phyloP scores from a whole-genome alignment of 1,140 invertebrate genomes.

The Drosophila suzukii region DNA sequence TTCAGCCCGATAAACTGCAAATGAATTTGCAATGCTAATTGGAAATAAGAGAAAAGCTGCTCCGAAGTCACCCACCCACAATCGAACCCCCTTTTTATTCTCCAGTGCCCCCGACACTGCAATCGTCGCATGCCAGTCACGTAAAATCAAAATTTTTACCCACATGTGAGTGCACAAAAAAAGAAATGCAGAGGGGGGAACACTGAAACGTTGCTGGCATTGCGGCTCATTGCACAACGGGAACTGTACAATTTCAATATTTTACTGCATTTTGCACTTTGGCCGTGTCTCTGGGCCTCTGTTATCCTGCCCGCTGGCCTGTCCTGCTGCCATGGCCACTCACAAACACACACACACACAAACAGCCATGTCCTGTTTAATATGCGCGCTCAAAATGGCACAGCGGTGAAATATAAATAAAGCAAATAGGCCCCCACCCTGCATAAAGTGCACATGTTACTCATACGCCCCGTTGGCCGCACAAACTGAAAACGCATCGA shows the following conservation, averaged over 20 bases:
- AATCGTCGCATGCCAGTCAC: conserved; percentile 66
- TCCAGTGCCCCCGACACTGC: background rate
- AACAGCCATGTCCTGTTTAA: conserved; percentile 32
- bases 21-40: conserved; percentile 47
- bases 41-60: conserved; percentile 45
- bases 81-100: conserved; percentile 14
- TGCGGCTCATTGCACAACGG: conserved; percentile 68
- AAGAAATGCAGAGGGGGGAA: background rate
- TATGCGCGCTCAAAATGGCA: conserved; percentile 56
- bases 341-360: background rate
- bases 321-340: conserved; percentile 22
- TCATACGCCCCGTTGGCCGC: conserved; percentile 51
- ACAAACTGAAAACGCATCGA: conserved; percentile 24
- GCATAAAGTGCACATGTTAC: conserved; percentile 62
- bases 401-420: conserved; percentile 47
- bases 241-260: conserved; percentile 75
- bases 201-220: conserved; percentile 40
- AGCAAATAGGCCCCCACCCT: conserved; percentile 39
- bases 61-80: conserved; percentile 32
- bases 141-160: conserved; percentile 58
- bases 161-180: conserved; percentile 40
- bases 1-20: conserved; percentile 35
- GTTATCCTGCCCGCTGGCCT: conserved; percentile 26
- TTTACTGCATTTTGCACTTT: conserved; percentile 76
- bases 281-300: conserved; percentile 23